phyloP scores from a whole-genome alignment of 2,888 invertebrate species.

The Lasius fuliginosus region DNA sequence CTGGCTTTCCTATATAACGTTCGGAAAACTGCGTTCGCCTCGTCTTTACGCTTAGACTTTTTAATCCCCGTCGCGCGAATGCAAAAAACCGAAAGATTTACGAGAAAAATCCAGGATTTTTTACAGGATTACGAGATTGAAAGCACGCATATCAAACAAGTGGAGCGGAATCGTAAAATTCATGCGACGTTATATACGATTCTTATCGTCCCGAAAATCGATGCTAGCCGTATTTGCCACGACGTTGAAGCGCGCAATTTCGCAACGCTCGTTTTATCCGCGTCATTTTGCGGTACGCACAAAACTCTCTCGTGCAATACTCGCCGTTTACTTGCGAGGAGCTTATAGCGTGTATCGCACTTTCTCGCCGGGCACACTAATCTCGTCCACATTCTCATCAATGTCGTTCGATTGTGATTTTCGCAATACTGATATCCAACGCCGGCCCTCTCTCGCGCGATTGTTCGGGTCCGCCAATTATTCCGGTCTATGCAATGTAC shows the following conservation, averaged over 20 bases:
- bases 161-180: slow-evolving; percentile 15
- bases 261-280: slow-evolving; percentile 24
- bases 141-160: slow-evolving; percentile 17
- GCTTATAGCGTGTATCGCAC: slow-evolving; percentile 14
- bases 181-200: background rate
- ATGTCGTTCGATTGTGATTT: slow-evolving; percentile 37
- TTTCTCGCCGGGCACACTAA: slow-evolving; percentile 40
- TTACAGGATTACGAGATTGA: slow-evolving; percentile 41
- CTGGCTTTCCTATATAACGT: background rate
- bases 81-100: slow-evolving; percentile 29
- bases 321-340: background rate
- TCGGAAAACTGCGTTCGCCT: background rate
- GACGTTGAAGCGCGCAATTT: slow-evolving; percentile 13
- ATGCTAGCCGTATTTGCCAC: slow-evolving; percentile 23
- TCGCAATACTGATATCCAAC: slow-evolving; percentile 28
- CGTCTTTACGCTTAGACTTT: background rate
- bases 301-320: slow-evolving; percentile 14
- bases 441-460: background rate
- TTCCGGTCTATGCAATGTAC: slow-evolving; percentile 37
- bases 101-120: slow-evolving; percentile 8
- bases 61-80: slow-evolving; percentile 11
- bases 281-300: slow-evolving; percentile 21
- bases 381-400: slow-evolving; percentile 26
- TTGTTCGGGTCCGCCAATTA: slow-evolving; percentile 42
- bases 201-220: slow-evolving; percentile 43